These are phyloP conservation scores for Poecilia velifera DNA, from an alignment of 2,797 vertebrate species.

Conservation along the genomic window DNA sequence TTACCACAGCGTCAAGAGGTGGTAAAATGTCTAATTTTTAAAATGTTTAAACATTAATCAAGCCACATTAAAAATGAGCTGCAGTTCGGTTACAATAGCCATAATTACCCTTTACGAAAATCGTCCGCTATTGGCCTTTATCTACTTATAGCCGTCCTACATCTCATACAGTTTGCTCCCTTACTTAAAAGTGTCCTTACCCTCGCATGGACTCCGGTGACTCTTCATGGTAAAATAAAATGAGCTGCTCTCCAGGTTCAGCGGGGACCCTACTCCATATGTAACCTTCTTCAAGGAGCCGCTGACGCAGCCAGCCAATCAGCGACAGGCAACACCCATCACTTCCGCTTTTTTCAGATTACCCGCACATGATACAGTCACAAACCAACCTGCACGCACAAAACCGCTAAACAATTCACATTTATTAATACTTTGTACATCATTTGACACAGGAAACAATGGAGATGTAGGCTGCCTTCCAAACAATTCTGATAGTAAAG, in stretches of 20 bases:
- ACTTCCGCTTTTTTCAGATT: background rate
- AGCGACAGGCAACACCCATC: background rate
- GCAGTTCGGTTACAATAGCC: background rate
- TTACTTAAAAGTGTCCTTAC: background rate
- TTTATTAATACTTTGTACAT: background rate
- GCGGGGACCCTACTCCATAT: background rate
- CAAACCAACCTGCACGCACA: background rate
- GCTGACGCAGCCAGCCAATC: background rate
- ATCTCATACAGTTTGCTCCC: too few species aligned
- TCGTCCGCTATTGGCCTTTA: background rate
- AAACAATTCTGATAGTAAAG: background rate
- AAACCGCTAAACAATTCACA: background rate
- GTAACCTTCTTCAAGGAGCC: background rate
- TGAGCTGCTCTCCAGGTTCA: background rate
- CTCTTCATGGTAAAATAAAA: background rate
- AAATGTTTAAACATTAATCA: background rate
- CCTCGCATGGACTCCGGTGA: background rate
- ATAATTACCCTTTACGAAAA: background rate
- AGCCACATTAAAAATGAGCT: background rate
- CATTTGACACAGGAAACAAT: slow-evolving; percentile 26
- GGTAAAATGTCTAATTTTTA: background rate
- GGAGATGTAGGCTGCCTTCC: background rate
- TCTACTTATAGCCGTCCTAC: too few species aligned
- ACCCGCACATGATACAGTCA: background rate
- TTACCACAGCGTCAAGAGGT: background rate